Base-by-base conservation (phyloP, 2,113 vertebrate species). In the Lagenorhynchus albirostris region DNA sequence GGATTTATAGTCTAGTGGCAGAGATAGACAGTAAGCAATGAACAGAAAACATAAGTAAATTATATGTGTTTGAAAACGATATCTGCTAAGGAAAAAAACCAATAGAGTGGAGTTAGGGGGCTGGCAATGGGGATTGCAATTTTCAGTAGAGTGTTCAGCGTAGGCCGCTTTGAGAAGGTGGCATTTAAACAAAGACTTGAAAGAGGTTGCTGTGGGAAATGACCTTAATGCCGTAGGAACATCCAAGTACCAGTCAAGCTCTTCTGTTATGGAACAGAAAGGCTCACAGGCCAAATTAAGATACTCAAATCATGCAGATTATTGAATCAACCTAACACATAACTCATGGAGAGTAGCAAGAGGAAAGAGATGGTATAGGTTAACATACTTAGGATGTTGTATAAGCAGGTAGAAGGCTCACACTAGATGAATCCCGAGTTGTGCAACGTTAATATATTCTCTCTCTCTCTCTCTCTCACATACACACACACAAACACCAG, bases 141-240 rank as follows among this genome's bases (percentile, higher is more conserved):
- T 71, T 76, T 82, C 86, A 95, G 9, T 47, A 76, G 68, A 6
- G 18, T 13, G 21, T 21, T 81, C 41, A 58, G 31, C 1, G 4
- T 12, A 33, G 18, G 17, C 89, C 55, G 84, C 36, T 2, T 4
- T 73, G 85, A 95, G 80, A 92, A 84, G 77, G 44, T 93, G 38
- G 62, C 86, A 73, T 95, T 86, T 74, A 74, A 71, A 67, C 4
- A 47, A 96, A 97, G 63, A 62, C 80, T 90, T 81, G 25, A 90
- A 81, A 53, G 67, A 85, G 26, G 17, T 55, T 91, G 11, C 47
- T 58, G 67, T 71, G 74, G 87, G 47, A 83, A 83, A 90, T 85
- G 38, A 81, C 38, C n/a, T 88, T 9, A 11, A 47, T 58, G 70
- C 3, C 5, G 13, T 31, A 81, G 55, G 31, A 44, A 47, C n/a